A percentile compares a stretch with the other conserved stretches of the same genome.
Evolutionary conservation across 2,888 invertebrate species (phyloP).

Genomic region (Xestobium rufovillosum): DNA sequence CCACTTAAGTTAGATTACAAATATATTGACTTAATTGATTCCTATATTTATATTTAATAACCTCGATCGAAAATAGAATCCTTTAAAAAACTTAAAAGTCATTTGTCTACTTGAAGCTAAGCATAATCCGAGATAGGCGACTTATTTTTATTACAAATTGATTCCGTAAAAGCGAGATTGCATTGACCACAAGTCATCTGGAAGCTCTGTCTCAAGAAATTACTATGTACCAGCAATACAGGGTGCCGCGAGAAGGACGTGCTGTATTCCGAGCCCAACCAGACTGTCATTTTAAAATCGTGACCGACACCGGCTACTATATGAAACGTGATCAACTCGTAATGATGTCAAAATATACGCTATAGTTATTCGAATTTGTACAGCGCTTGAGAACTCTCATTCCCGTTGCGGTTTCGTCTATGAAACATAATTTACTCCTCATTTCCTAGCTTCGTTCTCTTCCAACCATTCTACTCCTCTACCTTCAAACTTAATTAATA

Average conservation of each 20-base stretch:
- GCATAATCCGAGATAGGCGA: no score
- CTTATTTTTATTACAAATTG: no score
- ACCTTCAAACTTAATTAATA: no score
- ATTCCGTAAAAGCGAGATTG: no score
- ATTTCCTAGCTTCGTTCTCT: background rate
- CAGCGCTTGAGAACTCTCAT: constrained; percentile 22
- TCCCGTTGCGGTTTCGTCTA: constrained; percentile 16
- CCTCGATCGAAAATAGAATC: constrained; percentile 2
- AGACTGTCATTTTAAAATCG: constrained; percentile 36
- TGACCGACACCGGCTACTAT: constrained; percentile 43
- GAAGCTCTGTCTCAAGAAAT: no score
- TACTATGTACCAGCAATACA: background rate
- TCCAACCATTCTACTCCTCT: no score
- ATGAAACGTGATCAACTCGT: constrained; percentile 41
- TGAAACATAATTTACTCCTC: background rate
- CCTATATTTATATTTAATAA: constrained; percentile 1
- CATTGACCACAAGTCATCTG: no score
- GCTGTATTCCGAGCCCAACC: constrained; percentile 13
- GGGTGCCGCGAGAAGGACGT: background rate
- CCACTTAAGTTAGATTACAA: constrained; percentile 2
- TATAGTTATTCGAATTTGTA: constrained; percentile 30
- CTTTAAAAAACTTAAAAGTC: no score
- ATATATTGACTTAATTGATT: constrained; percentile 2
- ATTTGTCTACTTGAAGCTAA: no score
- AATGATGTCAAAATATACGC: constrained; percentile 41